phyloP scores from a whole-genome alignment of 1,140 invertebrate genomes.

The Hycleus cichorii region DNA sequence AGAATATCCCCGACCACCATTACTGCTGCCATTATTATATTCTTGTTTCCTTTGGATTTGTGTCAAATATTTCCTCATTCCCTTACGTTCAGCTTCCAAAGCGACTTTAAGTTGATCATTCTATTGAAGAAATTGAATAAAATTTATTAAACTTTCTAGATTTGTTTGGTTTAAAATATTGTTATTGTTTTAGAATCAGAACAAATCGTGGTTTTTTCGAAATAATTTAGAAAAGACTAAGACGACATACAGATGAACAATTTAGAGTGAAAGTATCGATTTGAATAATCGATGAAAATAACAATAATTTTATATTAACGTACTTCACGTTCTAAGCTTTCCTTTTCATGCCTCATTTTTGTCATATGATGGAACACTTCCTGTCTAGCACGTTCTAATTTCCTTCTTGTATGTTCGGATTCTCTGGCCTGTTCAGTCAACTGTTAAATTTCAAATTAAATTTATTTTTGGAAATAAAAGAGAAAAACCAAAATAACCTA shows the following conservation, averaged over 20 bases:
- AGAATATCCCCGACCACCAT: conserved; percentile 5
- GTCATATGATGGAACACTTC: conserved; percentile 54
- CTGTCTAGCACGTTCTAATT: conserved; percentile 50
- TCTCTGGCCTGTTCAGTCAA: conserved; percentile 50
- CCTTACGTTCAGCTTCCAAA: conserved; percentile 44
- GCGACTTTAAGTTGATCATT: conserved; percentile 49
- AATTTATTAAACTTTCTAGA: neutral
- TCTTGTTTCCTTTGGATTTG: conserved; percentile 24
- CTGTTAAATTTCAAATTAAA: conserved; percentile 30
- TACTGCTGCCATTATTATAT: conserved; percentile 26
- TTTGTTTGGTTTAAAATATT: too few species aligned
- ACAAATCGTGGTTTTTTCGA: too few species aligned
- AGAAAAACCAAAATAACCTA: conserved; percentile 22
- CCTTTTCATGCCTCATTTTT: conserved; percentile 51
- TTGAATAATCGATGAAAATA: neutral
- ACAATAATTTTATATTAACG: conserved; percentile 5
- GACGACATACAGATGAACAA: neutral
- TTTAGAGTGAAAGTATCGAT: conserved; percentile 1
- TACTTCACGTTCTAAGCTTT: conserved; percentile 52
- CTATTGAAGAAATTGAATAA: conserved; percentile 32
- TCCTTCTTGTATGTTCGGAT: conserved; percentile 49
- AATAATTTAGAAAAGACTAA: too few species aligned
- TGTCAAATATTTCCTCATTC: conserved; percentile 31
- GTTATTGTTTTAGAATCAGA: too few species aligned
- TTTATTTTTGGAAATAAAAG: neutral